Percentiles rank a stretch among this genome's conserved stretches.
Conservation (phyloP, 2,888 invertebrate species). For the Apodemia zela region DNA sequence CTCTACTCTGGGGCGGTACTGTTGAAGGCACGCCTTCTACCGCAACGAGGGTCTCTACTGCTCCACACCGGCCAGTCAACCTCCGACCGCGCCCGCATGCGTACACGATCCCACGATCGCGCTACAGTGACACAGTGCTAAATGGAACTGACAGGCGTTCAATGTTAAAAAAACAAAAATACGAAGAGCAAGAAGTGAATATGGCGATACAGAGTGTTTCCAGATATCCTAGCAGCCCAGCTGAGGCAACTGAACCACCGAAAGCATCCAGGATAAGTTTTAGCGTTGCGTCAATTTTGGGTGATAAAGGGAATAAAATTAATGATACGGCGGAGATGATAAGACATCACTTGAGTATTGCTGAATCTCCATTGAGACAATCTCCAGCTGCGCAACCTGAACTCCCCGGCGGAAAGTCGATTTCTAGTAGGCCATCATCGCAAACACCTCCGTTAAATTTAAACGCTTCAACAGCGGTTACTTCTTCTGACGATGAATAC, state of each 20-base stretch:
- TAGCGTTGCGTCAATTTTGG: slow-evolving; percentile 92
- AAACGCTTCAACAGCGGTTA: slow-evolving; percentile 69
- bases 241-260: slow-evolving; percentile 81
- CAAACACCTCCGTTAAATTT: slow-evolving; percentile 71
- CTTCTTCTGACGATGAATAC: slow-evolving; percentile 82
- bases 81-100: slow-evolving; percentile 76
- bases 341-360: slow-evolving; percentile 74
- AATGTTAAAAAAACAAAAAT: slow-evolving; percentile 83
- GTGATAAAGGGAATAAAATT: slow-evolving; percentile 84
- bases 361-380: slow-evolving; percentile 70
- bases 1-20: slow-evolving; percentile 39
- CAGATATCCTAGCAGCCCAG: slow-evolving; percentile 83
- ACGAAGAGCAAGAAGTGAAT: slow-evolving; percentile 80
- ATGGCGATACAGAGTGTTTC: slow-evolving; percentile 86
- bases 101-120: slow-evolving; percentile 70
- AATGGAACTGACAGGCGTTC: slow-evolving; percentile 77
- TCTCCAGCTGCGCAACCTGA: slow-evolving; percentile 71
- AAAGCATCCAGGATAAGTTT: slow-evolving; percentile 88
- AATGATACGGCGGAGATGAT: slow-evolving; percentile 71
- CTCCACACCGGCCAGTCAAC: slow-evolving; percentile 60
- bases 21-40: slow-evolving; percentile 40
- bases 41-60: slow-evolving; percentile 48
- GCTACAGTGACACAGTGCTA: slow-evolving; percentile 60
- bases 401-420: slow-evolving; percentile 63
- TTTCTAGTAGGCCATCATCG: slow-evolving; percentile 62